phyloP scores from a whole-genome alignment of 2,797 vertebrate species.

The Anguilla obscura region DNA sequence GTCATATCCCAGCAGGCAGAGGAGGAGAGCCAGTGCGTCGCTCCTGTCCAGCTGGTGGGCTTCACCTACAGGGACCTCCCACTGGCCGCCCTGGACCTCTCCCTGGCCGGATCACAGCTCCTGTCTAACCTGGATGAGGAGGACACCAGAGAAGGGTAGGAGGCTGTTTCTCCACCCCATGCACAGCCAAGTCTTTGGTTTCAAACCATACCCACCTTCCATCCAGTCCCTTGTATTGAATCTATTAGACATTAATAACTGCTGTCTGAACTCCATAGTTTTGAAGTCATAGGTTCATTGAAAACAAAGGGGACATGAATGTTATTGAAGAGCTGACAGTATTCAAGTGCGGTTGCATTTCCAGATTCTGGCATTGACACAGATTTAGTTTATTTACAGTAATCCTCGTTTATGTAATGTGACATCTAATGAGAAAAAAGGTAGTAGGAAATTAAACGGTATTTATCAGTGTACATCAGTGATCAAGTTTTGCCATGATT shows the following conservation, averaged over 20 bases:
- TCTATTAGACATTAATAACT: not conserved
- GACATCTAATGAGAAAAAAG: not conserved
- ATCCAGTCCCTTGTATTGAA: not conserved
- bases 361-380: not conserved
- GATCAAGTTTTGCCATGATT: not conserved
- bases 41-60: constrained; percentile 84
- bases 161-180: constrained; percentile 35
- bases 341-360: not conserved
- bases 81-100: constrained; percentile 87
- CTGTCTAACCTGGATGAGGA: constrained; percentile 93
- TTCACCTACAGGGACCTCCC: constrained; percentile 91
- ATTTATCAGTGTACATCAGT: not conserved
- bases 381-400: no score
- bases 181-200: not conserved
- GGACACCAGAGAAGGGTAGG: constrained; percentile 91
- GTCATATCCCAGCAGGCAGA: constrained; percentile 95
- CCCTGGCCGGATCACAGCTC: constrained; percentile 92
- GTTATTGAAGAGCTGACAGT: not conserved
- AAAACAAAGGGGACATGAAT: not conserved
- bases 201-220: not conserved
- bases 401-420: not conserved
- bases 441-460: not conserved
- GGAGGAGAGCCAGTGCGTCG: constrained; percentile 86
- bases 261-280: not conserved
- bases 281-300: not conserved